These are phyloP conservation scores for Nasonovia ribisnigri DNA, from an alignment of 2,888 invertebrate species.

Conservation along the genomic window DNA sequence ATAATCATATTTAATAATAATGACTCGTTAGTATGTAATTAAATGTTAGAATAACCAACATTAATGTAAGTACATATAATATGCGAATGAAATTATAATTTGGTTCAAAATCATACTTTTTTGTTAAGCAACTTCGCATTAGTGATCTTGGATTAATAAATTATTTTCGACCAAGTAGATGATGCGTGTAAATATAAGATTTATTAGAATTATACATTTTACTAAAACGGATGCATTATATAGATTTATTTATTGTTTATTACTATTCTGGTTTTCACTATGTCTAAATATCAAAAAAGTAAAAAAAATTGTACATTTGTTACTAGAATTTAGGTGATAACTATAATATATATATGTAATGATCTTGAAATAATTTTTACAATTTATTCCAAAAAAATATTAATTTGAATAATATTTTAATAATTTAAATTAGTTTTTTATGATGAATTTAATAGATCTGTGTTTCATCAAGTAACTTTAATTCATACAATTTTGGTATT, in stretches of 20 bases:
- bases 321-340: background rate
- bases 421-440: background rate
- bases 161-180: slow-evolving; percentile 39
- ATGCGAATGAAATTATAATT: background rate
- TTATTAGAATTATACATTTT: background rate
- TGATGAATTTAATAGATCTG: background rate
- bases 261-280: background rate
- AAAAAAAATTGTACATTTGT: background rate
- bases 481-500: background rate
- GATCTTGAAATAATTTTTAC: background rate
- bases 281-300: background rate
- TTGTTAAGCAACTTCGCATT: background rate
- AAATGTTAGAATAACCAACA: background rate
- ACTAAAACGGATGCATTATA: background rate
- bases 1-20: background rate
- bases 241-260: background rate
- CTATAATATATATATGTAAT: background rate
- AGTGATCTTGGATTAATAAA: slow-evolving; percentile 21
- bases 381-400: background rate
- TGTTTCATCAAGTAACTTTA: background rate
- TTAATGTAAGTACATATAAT: background rate
- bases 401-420: background rate
- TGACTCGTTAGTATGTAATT: background rate
- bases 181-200: background rate
- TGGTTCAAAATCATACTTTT: background rate